These are phyloP conservation scores for Eulemur mongoz DNA, from an alignment of 2,797 vertebrate species.

Conservation along the genomic window DNA sequence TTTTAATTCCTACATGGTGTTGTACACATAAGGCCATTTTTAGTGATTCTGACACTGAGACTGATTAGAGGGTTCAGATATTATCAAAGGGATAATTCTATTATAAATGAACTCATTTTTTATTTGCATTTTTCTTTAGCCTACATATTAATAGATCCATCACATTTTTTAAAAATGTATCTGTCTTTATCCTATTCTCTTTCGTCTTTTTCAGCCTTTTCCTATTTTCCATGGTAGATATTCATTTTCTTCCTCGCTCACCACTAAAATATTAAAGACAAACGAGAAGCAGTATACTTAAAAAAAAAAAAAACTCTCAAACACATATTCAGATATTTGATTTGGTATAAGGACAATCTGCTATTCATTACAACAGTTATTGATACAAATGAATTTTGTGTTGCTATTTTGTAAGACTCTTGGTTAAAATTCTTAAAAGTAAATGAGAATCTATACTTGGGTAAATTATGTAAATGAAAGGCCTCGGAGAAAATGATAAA, in stretches of 20 bases:
- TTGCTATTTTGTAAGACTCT: constrained; percentile 10
- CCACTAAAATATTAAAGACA: constrained; percentile 25
- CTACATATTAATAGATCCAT: background rate
- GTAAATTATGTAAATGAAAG: constrained; percentile 51
- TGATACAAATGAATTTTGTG: constrained; percentile 26
- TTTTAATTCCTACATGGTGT: background rate
- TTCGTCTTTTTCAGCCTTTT: constrained; percentile 47
- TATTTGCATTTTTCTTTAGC: constrained; percentile 38
- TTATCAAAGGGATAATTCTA: background rate
- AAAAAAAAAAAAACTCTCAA: background rate
- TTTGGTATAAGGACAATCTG: background rate
- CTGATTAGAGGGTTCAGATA: background rate
- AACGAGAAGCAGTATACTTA: background rate
- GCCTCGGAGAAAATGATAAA: background rate
- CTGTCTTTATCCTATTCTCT: constrained; percentile 39
- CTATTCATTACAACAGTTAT: background rate
- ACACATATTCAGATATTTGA: background rate
- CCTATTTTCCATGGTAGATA: background rate
- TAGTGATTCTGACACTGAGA: background rate
- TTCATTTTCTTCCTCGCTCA: constrained; percentile 23
- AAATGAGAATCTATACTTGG: constrained; percentile 46
- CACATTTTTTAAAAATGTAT: background rate
- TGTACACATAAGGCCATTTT: background rate
- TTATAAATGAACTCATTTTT: constrained; percentile 20
- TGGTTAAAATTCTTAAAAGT: constrained; percentile 21